phyloP scores from a whole-genome alignment of 2,797 vertebrate species.

The Propithecus deckenii region DNA sequence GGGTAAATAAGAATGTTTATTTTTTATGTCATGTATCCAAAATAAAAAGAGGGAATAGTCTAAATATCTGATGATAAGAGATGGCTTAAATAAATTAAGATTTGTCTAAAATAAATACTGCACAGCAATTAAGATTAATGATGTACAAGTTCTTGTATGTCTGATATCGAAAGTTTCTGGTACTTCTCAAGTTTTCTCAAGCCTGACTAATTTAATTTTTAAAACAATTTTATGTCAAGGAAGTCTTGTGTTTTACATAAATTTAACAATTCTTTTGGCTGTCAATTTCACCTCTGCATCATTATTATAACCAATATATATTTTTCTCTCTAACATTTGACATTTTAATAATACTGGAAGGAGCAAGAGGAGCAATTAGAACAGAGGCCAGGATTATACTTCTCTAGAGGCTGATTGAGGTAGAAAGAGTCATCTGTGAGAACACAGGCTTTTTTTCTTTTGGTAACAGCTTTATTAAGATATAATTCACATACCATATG shows the following conservation, averaged over 20 bases:
- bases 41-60: not conserved
- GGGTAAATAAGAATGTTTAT: not conserved
- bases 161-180: not conserved
- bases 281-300: not conserved
- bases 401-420: not conserved
- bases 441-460: not conserved
- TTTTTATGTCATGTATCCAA: conserved; percentile 30
- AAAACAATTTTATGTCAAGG: not conserved
- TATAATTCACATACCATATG: not conserved
- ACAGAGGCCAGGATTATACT: not conserved
- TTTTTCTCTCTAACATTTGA: not conserved
- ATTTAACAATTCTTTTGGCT: conserved; percentile 10
- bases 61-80: not conserved
- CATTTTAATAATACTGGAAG: not conserved
- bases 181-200: conserved; percentile 16
- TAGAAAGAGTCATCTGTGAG: not conserved
- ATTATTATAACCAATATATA: not conserved
- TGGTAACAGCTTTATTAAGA: not conserved
- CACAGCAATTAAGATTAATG: not conserved
- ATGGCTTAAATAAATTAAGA: not conserved
- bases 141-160: not conserved
- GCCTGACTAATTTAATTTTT: not conserved
- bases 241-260: not conserved
- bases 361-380: not conserved
- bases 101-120: conserved; percentile 7